A percentile compares a stretch with the other conserved stretches of the same genome.
phyloP scores from a whole-genome alignment of 2,888 invertebrate genomes.

The Nomada goodeniana region DNA sequence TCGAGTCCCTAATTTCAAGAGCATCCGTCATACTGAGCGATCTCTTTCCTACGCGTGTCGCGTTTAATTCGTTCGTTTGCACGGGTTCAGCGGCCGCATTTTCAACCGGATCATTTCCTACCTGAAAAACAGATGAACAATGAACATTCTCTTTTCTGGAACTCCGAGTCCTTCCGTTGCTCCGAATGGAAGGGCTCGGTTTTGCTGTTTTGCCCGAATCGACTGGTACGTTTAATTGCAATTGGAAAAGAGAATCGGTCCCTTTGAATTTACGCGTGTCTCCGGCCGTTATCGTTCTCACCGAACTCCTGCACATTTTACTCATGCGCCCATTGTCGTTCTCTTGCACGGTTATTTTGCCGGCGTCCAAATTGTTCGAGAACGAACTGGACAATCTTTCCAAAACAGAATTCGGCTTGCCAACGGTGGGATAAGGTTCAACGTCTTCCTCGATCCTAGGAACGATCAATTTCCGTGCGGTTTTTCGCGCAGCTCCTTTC shows the following conservation, averaged over 20 bases:
- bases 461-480: not conserved
- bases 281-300: not conserved
- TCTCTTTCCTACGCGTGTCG: conserved; percentile 27
- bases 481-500: not conserved
- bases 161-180: conserved; percentile 35
- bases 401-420: not conserved
- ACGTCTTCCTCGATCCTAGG: not conserved
- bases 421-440: not conserved
- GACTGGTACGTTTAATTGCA: not conserved
- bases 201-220: not conserved
- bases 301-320: not conserved
- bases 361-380: not conserved
- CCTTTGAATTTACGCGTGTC: not conserved
- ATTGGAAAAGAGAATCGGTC: not conserved
- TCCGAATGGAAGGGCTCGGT: conserved; percentile 9
- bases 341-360: not conserved
- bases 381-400: not conserved
- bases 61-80: not conserved
- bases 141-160: conserved; percentile 43
- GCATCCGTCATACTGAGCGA: not conserved
- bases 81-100: not conserved
- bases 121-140: conserved; percentile 57
- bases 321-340: not conserved
- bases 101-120: conserved; percentile 29
- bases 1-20: not conserved